These are phyloP conservation scores for Agapornis roseicollis DNA, from an alignment of 2,113 vertebrate genomes.

Conservation along the genomic window DNA sequence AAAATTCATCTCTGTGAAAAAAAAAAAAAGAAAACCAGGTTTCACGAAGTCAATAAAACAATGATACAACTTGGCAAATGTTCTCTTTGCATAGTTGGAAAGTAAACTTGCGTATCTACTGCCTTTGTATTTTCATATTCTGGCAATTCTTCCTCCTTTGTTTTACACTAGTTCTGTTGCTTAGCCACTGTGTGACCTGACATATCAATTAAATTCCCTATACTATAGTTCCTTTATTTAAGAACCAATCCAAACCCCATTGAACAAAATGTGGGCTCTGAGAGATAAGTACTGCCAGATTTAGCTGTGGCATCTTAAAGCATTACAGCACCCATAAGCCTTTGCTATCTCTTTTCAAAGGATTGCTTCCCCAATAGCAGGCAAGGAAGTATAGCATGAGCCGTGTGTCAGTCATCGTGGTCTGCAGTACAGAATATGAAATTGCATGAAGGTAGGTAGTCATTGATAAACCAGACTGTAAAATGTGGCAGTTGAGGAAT, in stretches of 20 bases:
- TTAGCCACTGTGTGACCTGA: not conserved
- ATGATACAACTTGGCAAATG: not conserved
- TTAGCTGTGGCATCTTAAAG: not conserved
- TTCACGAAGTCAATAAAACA: not conserved
- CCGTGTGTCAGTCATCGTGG: not conserved
- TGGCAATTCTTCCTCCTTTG: not conserved
- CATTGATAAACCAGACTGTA: not conserved
- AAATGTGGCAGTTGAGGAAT: not conserved
- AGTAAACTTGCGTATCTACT: not conserved
- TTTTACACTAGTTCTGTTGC: not conserved
- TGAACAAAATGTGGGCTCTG: not conserved
- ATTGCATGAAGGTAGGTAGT: not conserved
- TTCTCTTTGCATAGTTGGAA: not conserved
- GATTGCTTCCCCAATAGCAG: not conserved
- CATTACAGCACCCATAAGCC: not conserved
- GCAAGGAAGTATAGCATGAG: not conserved
- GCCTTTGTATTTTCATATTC: not conserved
- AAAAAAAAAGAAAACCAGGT: not conserved
- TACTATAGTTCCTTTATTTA: not conserved
- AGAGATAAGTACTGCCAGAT: not conserved
- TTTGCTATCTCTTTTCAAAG: conserved; percentile 7
- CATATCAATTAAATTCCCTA: not conserved
- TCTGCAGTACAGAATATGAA: not conserved
- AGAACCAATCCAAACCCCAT: not conserved
- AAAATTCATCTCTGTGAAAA: not conserved